These are phyloP conservation scores for Volucella bombylans DNA, from an alignment of 2,888 invertebrate genomes.

Conservation along the genomic window DNA sequence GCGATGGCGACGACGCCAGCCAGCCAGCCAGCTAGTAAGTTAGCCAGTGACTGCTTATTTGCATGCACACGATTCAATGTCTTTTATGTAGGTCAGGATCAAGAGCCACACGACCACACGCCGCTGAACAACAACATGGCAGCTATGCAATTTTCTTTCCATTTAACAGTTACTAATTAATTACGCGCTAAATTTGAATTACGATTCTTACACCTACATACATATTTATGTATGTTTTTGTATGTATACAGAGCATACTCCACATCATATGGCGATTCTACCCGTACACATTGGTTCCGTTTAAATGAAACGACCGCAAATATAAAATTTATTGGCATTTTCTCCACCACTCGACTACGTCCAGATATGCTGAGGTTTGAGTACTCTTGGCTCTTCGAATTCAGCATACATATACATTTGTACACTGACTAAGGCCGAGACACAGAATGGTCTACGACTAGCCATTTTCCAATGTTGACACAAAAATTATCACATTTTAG, in stretches of 20 bases:
- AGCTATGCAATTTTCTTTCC: conserved; percentile 39
- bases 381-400: not conserved
- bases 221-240: too few species aligned
- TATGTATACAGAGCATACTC: not conserved
- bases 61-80: conserved; percentile 45
- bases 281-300: conserved; percentile 22
- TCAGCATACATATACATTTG: not conserved
- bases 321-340: conserved; percentile 64
- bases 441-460: not conserved
- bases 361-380: not conserved
- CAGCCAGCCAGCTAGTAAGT: not conserved
- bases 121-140: conserved; percentile 11
- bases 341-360: conserved; percentile 32
- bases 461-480: conserved; percentile 68
- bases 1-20: conserved; percentile 22
- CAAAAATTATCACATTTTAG: conserved; percentile 71
- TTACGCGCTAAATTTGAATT: conserved; percentile 68
- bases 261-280: conserved; percentile 18
- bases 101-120: conserved; percentile 56
- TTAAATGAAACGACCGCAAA: conserved; percentile 15
- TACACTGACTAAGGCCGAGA: not conserved
- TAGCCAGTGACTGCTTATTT: conserved; percentile 21
- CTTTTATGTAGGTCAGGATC: conserved; percentile 67
- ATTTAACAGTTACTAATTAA: conserved; percentile 70
- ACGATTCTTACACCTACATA: conserved; percentile 50